Evolutionary conservation across 2,888 invertebrate genomes (phyloP).

Genomic region (Leptopilina myrica): DNA sequence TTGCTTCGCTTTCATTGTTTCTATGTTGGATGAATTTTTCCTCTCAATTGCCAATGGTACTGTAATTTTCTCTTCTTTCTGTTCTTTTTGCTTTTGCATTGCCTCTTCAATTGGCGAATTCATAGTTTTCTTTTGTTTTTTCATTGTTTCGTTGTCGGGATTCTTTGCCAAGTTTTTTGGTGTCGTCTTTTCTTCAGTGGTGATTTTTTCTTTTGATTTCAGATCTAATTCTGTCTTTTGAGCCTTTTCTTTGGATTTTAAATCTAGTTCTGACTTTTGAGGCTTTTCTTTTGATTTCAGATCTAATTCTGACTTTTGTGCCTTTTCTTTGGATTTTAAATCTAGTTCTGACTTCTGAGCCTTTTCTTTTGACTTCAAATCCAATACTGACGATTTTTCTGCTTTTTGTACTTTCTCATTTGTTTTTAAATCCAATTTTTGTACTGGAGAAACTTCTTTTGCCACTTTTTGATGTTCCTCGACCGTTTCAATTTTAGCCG

Average conservation of each 20-base stretch:
- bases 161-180: background rate
- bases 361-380: background rate
- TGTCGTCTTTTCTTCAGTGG: background rate
- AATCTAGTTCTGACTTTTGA: too few relatives aligned
- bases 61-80: constrained; percentile 16
- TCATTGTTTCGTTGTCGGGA: background rate
- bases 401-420: too few relatives aligned
- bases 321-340: too few relatives aligned
- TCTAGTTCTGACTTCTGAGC: background rate
- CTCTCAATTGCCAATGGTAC: constrained; percentile 12
- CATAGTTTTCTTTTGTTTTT: constrained; percentile 41
- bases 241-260: too few relatives aligned
- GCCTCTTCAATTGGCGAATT: constrained; percentile 40
- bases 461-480: too few relatives aligned
- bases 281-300: too few relatives aligned
- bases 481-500: constrained; percentile 52
- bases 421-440: too few relatives aligned
- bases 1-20: constrained; percentile 2
- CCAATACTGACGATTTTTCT: background rate
- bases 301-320: too few relatives aligned
- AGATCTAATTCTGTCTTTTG: too few relatives aligned
- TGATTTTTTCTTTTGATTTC: too few relatives aligned
- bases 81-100: constrained; percentile 28
- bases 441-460: too few relatives aligned
- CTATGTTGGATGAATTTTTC: constrained; percentile 21